Base-by-base conservation (phyloP, 2,888 invertebrate genomes). In the Apantesis nais region DNA sequence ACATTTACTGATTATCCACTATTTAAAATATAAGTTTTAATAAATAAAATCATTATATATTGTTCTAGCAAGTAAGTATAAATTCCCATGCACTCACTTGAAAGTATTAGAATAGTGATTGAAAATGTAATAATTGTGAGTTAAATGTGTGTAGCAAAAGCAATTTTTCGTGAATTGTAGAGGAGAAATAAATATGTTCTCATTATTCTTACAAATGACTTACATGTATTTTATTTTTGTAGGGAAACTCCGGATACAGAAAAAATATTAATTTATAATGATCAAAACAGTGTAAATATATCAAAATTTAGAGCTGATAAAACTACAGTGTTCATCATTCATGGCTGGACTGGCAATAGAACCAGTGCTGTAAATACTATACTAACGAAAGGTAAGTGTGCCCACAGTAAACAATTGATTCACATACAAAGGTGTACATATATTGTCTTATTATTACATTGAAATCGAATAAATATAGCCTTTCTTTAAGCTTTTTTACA, bases 401-500 rank as follows among this genome's bases (percentile, higher is more conserved):
- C 11, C 48, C 9, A 34, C 48, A 44, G 8, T 41, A 16, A 41
- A n/a, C 22, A 48, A n/a, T 52, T 55, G 11, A 25, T 25, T 19
- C 14, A 7, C 22, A 48, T 14, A 14, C 12, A 12, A 4, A 2
- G 22, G 7, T 48, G 14, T 8, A 48, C 7, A 48, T 48, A 22
- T 16, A 1, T 19, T 14, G 44, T 44, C 44, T 9, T n/a, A n/a
- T n/a, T n/a, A n/a, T n/a, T n/a, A n/a, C n/a, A n/a, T 44, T 44
- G 44, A 44, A 44, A 44, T 16, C 16, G 16, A 16, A 16, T 16
- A 16, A 44, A 44, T 52, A 52, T 52, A 7, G 3, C 12, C 22
- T 60, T 60, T 48, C 31, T 87, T 88, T 41, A 78, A 91, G 92
- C 88, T 62, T 91, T 91, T 67, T 86, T 92, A 0, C 70, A 86